These are phyloP conservation scores for Bombus pyrosoma DNA, from an alignment of 1,140 invertebrate species.

Conservation along the genomic window DNA sequence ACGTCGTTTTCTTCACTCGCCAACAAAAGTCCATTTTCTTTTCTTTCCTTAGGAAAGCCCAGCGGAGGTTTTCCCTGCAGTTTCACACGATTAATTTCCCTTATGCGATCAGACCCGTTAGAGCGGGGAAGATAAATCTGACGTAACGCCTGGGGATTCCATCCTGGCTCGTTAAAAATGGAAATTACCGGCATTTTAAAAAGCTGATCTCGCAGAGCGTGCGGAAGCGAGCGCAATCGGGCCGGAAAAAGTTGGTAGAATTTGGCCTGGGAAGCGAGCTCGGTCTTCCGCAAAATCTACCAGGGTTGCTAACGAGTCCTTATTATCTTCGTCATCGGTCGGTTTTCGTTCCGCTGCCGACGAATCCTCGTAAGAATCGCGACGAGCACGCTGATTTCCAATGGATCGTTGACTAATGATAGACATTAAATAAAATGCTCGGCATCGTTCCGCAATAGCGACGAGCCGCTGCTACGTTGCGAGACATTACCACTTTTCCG, in stretches of 20 bases:
- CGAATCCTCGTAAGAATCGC: not conserved
- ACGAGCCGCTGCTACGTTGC: not conserved
- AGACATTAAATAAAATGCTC: slow-evolving; percentile 63
- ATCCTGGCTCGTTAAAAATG: slow-evolving; percentile 51
- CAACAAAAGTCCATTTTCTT: not conserved
- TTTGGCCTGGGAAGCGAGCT: slow-evolving; percentile 33
- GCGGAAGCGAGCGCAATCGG: slow-evolving; percentile 47
- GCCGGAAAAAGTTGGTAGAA: slow-evolving; percentile 52
- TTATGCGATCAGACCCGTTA: slow-evolving; percentile 27
- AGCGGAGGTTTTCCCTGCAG: not conserved
- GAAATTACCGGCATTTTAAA: slow-evolving; percentile 54
- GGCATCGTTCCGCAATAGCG: not conserved
- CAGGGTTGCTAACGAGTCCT: slow-evolving; percentile 55
- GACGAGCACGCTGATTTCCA: slow-evolving; percentile 1
- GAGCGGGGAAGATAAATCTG: slow-evolving; percentile 42
- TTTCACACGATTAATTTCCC: slow-evolving; percentile 42
- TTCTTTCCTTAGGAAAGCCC: not conserved
- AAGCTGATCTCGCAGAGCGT: slow-evolving; percentile 36
- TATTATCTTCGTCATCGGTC: slow-evolving; percentile 62
- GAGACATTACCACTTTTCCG: not conserved
- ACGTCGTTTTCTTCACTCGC: not conserved
- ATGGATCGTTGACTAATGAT: slow-evolving; percentile 59
- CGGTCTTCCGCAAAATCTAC: slow-evolving; percentile 14
- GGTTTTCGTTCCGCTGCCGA: slow-evolving; percentile 27
- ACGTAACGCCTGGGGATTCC: slow-evolving; percentile 12